These are phyloP conservation scores for Spilosoma lubricipeda DNA, from an alignment of 2,888 invertebrate genomes.

Conservation along the genomic window DNA sequence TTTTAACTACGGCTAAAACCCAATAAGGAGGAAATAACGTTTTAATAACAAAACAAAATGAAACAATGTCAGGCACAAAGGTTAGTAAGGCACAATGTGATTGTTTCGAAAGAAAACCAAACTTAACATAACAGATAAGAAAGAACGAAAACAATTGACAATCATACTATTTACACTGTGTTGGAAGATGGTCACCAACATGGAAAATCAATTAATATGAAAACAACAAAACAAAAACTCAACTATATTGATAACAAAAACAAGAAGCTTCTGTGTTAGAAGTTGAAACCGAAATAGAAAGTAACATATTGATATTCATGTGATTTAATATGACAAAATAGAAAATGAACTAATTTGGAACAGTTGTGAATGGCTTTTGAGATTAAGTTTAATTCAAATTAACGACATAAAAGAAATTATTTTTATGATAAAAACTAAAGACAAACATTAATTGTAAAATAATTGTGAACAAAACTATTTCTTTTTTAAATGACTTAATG, in stretches of 20 bases:
- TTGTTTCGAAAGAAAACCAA: constrained; percentile 53
- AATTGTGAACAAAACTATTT: too few species aligned
- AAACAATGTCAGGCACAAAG: constrained; percentile 73
- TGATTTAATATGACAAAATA: background rate
- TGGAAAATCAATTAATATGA: constrained; percentile 13
- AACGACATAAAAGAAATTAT: background rate
- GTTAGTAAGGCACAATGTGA: constrained; percentile 78
- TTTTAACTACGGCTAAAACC: constrained; percentile 60
- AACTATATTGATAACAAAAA: constrained; percentile 51
- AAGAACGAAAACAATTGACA: constrained; percentile 15
- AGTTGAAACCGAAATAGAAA: background rate
- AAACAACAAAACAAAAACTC: constrained; percentile 59
- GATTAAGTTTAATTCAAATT: background rate
- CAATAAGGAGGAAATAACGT: constrained; percentile 59
- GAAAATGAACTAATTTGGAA: constrained; percentile 16
- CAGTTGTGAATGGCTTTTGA: background rate
- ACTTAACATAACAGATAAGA: constrained; percentile 22
- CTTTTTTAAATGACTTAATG: too few species aligned
- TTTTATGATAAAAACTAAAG: background rate
- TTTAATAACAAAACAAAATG: constrained; percentile 50
- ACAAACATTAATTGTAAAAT: background rate
- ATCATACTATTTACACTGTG: constrained; percentile 2
- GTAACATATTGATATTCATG: background rate
- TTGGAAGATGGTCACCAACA: background rate
- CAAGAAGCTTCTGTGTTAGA: constrained; percentile 31